A percentile compares a stretch with the other conserved stretches of the same genome.
Conservation (phyloP, 2,888 invertebrate genomes). For the Serripes groenlandicus region DNA sequence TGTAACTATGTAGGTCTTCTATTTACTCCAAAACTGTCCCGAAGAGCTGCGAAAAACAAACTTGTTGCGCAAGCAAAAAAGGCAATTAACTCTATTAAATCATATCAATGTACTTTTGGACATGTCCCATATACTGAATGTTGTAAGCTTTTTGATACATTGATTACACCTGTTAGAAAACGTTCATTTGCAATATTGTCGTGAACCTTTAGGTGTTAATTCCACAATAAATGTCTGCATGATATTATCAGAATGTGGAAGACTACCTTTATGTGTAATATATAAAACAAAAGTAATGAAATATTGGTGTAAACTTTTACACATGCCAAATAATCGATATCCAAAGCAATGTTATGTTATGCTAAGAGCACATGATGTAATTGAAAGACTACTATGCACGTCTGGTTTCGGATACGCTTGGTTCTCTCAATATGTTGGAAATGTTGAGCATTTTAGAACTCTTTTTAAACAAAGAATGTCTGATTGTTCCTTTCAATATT, state of each 20-base stretch:
- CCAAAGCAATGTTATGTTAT: not conserved
- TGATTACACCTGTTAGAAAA: not conserved
- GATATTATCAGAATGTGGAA: not conserved
- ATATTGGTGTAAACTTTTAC: conserved; percentile 10
- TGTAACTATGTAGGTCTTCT: not conserved
- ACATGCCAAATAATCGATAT: not conserved
- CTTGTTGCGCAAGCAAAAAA: not conserved
- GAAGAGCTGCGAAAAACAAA: not conserved
- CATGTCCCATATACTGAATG: not conserved
- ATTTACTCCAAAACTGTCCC: not conserved
- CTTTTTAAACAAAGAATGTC: too few relatives aligned
- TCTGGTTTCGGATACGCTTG: too few relatives aligned
- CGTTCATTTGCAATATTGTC: not conserved
- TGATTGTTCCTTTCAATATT: too few relatives aligned
- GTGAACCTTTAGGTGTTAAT: not conserved
- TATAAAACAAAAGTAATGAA: not conserved
- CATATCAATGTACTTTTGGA: not conserved
- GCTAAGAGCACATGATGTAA: too few relatives aligned
- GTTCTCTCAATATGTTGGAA: too few relatives aligned
- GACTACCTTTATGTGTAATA: not conserved
- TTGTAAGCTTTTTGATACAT: not conserved
- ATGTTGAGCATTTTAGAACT: too few relatives aligned
- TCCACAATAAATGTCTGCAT: not conserved
- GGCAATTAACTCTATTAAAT: not conserved
- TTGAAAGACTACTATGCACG: too few relatives aligned